A percentile compares a stretch with the other conserved stretches of the same genome.
These are phyloP conservation scores for Ceyx margarethae DNA, from an alignment of 2,113 vertebrate species.

Conservation along the genomic window DNA sequence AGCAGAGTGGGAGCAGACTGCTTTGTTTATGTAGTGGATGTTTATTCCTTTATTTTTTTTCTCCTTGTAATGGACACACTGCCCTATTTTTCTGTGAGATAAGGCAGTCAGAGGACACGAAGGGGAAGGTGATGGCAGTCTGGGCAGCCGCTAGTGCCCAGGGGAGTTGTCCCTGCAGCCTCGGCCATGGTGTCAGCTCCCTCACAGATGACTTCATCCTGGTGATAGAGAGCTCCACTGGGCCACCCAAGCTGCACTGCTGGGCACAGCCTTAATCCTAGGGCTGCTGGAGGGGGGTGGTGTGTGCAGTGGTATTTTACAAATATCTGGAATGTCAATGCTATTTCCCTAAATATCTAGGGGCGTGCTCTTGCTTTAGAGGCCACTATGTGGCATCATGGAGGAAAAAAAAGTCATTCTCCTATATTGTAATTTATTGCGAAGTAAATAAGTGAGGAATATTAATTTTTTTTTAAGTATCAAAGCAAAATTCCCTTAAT, in stretches of 20 bases:
- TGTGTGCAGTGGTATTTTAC: not conserved
- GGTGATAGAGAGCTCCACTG: conserved; percentile 29
- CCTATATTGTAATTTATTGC: not conserved
- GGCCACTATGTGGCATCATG: not conserved
- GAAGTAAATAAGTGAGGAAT: not conserved
- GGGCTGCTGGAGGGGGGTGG: not conserved
- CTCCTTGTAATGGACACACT: not conserved
- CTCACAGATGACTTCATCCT: conserved; percentile 61
- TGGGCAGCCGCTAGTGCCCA: not conserved
- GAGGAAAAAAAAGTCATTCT: not conserved
- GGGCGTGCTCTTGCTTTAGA: not conserved
- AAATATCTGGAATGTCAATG: not conserved
- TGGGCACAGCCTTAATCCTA: not conserved
- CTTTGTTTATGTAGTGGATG: conserved; percentile 41
- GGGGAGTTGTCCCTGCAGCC: conserved; percentile 17
- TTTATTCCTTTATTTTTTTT: not conserved
- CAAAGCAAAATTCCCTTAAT: not conserved
- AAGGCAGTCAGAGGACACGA: not conserved
- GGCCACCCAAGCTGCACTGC: not conserved
- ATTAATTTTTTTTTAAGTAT: not conserved
- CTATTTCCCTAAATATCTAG: not conserved
- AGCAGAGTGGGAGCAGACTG: not conserved
- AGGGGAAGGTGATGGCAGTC: conserved; percentile 9
- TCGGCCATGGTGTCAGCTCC: conserved; percentile 10
- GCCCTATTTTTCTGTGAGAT: conserved; percentile 50